phyloP scores from a whole-genome alignment of 2,113 vertebrate species.

The Albula goreensis region DNA sequence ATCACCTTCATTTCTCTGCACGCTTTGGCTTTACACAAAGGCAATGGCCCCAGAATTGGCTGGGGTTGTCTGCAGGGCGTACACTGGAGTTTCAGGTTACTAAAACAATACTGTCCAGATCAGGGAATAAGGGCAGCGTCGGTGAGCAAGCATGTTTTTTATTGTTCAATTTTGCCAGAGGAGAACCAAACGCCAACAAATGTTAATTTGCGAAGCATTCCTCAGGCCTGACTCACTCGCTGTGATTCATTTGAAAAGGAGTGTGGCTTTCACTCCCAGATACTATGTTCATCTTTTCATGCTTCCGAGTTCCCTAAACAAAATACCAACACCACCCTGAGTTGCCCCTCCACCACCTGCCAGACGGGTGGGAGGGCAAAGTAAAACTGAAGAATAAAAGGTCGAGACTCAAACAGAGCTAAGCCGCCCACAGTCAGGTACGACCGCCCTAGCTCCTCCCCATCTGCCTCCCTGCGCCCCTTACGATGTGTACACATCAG shows the following conservation, averaged over 20 bases:
- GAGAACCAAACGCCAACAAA: not conserved
- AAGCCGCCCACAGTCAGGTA: slow-evolving; percentile 18
- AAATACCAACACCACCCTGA: slow-evolving; percentile 18
- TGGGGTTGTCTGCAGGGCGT: slow-evolving; percentile 60
- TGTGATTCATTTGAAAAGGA: slow-evolving; percentile 4
- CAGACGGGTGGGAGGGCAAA: not conserved
- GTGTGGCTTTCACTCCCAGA: slow-evolving; percentile 6
- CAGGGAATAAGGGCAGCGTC: not conserved
- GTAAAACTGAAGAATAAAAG: slow-evolving; percentile 38
- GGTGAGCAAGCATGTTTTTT: slow-evolving; percentile 29
- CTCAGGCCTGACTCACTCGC: slow-evolving; percentile 26
- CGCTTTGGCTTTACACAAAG: slow-evolving; percentile 72
- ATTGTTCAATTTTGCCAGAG: slow-evolving; percentile 16
- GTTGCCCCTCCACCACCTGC: not conserved
- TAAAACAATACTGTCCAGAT: slow-evolving; percentile 67
- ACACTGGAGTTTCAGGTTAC: slow-evolving; percentile 66
- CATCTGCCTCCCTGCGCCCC: not conserved
- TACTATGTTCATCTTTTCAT: slow-evolving; percentile 19
- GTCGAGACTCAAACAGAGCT: slow-evolving; percentile 29
- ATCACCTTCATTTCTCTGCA: slow-evolving; percentile 62
- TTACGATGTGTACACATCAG: slow-evolving; percentile 7
- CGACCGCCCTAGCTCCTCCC: not conserved
- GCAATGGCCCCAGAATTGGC: slow-evolving; percentile 53
- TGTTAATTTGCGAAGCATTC: slow-evolving; percentile 29
- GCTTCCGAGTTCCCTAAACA: slow-evolving; percentile 36